Percentiles rank a stretch among this genome's conserved stretches.
Evolutionary conservation across 2,797 vertebrate species (phyloP).

Genomic region (Streptopelia turtur): DNA sequence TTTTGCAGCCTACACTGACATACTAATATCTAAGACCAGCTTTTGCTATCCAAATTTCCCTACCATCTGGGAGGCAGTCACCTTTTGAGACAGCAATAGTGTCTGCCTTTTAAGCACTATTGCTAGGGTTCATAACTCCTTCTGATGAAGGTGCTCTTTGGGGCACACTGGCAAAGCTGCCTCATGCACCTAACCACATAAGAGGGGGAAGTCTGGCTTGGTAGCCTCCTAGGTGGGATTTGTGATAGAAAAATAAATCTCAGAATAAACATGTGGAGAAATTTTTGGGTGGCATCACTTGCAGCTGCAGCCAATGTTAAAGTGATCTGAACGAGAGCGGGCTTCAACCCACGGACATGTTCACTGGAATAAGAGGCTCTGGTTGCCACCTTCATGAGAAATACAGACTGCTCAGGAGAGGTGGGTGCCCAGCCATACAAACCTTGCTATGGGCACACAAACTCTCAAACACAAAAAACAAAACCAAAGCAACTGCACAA

Average conservation of each 20-base stretch:
- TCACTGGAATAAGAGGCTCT: not conserved
- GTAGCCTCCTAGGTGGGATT: not conserved
- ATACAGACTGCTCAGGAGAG: rapidly evolving
- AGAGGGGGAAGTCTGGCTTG: not conserved
- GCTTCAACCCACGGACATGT: rapidly evolving
- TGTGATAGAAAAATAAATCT: not conserved
- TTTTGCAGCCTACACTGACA: slow-evolving; percentile 19
- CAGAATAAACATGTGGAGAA: not conserved
- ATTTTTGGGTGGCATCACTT: not conserved
- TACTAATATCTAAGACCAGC: not conserved
- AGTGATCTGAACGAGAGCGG: not conserved
- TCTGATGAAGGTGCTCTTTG: not conserved
- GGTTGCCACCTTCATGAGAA: not conserved
- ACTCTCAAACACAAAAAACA: not conserved
- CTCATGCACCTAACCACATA: rapidly evolving
- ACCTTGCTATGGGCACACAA: not conserved
- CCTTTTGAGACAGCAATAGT: not conserved
- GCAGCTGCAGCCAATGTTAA: not conserved
- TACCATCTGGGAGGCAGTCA: not conserved
- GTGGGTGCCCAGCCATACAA: not conserved
- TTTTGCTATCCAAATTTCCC: slow-evolving; percentile 7
- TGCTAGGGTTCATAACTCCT: not conserved
- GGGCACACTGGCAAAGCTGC: not conserved
- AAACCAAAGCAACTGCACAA: not conserved
- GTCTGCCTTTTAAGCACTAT: not conserved